phyloP scores from a whole-genome alignment of 2,797 vertebrate species.

The Oophaga sylvatica region DNA sequence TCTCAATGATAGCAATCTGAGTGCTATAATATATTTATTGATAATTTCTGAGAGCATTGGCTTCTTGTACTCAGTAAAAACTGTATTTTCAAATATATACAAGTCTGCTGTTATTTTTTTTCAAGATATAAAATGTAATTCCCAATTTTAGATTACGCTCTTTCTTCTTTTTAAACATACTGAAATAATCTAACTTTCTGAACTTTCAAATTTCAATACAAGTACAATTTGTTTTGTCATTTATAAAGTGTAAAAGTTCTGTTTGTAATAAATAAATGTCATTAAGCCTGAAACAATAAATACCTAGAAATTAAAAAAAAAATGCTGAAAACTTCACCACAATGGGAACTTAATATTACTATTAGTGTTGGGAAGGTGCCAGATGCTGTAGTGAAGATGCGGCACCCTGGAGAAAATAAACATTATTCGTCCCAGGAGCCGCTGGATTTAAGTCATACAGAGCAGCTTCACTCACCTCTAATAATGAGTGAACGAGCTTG shows the following conservation, averaged over 20 bases:
- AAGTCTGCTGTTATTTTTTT: background rate
- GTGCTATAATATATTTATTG: conserved; percentile 35
- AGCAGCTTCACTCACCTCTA: no score
- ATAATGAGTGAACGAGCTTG: no score
- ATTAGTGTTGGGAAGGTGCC: no score
- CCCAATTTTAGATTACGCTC: background rate
- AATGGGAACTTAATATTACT: no score
- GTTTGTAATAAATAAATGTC: background rate
- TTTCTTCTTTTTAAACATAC: background rate
- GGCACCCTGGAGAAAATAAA: no score
- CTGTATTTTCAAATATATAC: background rate
- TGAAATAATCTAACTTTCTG: background rate
- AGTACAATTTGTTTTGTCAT: background rate
- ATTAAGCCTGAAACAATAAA: background rate
- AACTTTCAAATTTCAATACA: background rate
- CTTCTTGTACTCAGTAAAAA: background rate
- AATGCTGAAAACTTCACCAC: no score
- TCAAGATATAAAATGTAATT: background rate
- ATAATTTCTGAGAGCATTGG: conserved; percentile 15
- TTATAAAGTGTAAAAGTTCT: background rate
- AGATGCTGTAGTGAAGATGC: no score
- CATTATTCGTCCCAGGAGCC: no score
- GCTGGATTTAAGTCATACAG: no score
- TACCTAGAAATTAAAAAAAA: no score
- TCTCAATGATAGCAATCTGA: background rate